Conservation (phyloP, 2,888 invertebrate species). For the Drosophila mimica region DNA sequence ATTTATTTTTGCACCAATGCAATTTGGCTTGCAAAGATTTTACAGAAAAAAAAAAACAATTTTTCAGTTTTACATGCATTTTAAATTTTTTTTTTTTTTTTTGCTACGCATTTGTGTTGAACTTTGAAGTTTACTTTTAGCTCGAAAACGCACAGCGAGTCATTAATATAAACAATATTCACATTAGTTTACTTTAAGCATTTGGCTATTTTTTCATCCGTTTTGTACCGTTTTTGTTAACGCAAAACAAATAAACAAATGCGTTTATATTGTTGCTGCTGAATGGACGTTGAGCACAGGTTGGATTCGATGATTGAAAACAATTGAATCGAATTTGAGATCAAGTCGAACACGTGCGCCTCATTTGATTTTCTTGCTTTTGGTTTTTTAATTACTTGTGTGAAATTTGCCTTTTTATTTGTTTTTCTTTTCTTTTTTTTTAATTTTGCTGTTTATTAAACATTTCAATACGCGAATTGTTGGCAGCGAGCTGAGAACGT, state of each 20-base stretch:
- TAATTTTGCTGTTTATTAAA: slow-evolving; percentile 60
- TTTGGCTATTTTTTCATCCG: slow-evolving; percentile 2
- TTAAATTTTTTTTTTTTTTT: slow-evolving; percentile 15
- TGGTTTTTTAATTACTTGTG: slow-evolving; percentile 38
- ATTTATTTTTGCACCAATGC: slow-evolving; percentile 31
- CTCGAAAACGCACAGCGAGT: slow-evolving; percentile 8
- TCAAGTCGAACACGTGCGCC: slow-evolving; percentile 36
- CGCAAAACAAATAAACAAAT: slow-evolving; percentile 43
- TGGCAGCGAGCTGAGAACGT: slow-evolving; percentile 35
- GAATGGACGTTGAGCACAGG: slow-evolving; percentile 29
- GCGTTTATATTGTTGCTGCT: slow-evolving; percentile 27
- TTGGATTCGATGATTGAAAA: slow-evolving; percentile 34
- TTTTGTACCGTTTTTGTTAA: slow-evolving; percentile 32
- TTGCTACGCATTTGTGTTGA: slow-evolving; percentile 9
- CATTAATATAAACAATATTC: slow-evolving; percentile 36
- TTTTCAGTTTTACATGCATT: slow-evolving; percentile 17
- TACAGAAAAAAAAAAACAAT: not conserved
- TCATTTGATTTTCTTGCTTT: slow-evolving; percentile 26
- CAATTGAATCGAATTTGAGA: slow-evolving; percentile 34
- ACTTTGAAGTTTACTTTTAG: slow-evolving; percentile 12
- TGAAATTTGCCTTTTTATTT: not conserved
- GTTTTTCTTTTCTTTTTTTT: not conserved
- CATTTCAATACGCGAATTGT: slow-evolving; percentile 40
- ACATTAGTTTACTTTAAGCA: slow-evolving; percentile 36
- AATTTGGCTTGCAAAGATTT: slow-evolving; percentile 14